Evolutionary conservation across 2,797 vertebrate species (phyloP).

Genomic region (Pantherophis alleghaniensis): DNA sequence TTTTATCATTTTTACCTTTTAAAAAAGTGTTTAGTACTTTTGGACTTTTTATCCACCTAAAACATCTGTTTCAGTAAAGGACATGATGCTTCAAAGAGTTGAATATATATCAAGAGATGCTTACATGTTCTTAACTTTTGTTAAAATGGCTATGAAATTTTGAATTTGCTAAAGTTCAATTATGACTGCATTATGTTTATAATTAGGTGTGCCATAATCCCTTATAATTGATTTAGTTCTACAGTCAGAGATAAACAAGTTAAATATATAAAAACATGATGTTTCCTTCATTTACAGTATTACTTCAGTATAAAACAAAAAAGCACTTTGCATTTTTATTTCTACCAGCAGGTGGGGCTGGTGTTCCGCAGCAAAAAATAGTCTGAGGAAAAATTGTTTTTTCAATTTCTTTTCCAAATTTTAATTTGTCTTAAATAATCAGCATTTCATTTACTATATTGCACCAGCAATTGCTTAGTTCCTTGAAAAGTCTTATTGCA

Average conservation of each 20-base stretch:
- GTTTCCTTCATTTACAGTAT: background rate
- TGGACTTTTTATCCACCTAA: background rate
- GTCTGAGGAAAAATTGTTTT: background rate
- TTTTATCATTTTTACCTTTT: background rate
- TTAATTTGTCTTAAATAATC: conserved; percentile 4
- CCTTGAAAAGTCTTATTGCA: conserved; percentile 5
- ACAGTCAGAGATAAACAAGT: background rate
- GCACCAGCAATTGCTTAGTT: background rate
- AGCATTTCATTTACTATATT: background rate
- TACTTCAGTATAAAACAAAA: background rate
- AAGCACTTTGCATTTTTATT: background rate
- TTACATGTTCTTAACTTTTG: background rate
- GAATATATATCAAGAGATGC: background rate
- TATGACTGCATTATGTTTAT: background rate
- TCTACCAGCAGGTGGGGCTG: conserved; percentile 69
- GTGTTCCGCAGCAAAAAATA: conserved; percentile 48
- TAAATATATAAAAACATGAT: background rate
- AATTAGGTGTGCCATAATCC: background rate
- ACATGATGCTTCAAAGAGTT: background rate
- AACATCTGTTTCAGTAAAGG: background rate
- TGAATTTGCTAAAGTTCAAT: background rate
- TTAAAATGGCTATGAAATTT: background rate
- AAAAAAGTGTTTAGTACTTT: background rate
- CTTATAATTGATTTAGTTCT: conserved; percentile 7
- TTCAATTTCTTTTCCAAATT: background rate